Base-by-base conservation (phyloP, 2,888 invertebrate species). In the Bimastos eiseni region DNA sequence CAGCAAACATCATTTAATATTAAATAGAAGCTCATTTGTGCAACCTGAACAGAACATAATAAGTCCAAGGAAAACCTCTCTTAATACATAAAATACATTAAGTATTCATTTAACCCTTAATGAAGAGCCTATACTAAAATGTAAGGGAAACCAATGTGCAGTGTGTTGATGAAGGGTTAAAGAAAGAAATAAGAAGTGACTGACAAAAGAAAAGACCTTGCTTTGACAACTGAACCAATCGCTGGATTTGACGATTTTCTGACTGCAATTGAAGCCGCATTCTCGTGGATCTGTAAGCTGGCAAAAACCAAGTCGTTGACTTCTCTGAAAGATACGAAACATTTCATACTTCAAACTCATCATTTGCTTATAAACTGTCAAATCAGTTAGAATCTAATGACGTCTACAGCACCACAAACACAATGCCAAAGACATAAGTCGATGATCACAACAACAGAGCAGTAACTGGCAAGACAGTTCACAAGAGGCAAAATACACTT, bases 281-380 rank as follows among this genome's bases (percentile, higher is more conserved):
- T 86, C 37, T 86, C 86, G 17, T 86, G 86, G 36, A 86, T 86
- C 86, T 86, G 86, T 8, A 86, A 86, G 86, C 37, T 86, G 86
- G 86, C 86, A 86, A 86, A 86, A 6, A 86, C 37, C 36, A 36
- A 19, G 37, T 37, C 86, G 34, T 86, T 37, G 37, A 86, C 34
- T 86, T 86, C 86, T 24, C 86, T 86, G 86, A 86, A 86, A 86
- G 86, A 33, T 6, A 86, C 19, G 36, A 34, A 3, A 86, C 1
- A 8, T 24, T 86, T 36, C 17, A 36, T 70, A n/a, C n/a, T n/a
- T n/a, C 8, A 70, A n/a, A 17, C 5, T 70, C 70, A n/a, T n/a
- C 70, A 30, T 70, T 8, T 41, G n/a, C n/a, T 11, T 6, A n/a
- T n/a, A 70, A 70, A 70, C 55, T 55, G 24, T n/a, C 0, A n/a